Evolutionary conservation across 2,888 invertebrate species (phyloP).

Genomic region (Anarsia innoxiella): DNA sequence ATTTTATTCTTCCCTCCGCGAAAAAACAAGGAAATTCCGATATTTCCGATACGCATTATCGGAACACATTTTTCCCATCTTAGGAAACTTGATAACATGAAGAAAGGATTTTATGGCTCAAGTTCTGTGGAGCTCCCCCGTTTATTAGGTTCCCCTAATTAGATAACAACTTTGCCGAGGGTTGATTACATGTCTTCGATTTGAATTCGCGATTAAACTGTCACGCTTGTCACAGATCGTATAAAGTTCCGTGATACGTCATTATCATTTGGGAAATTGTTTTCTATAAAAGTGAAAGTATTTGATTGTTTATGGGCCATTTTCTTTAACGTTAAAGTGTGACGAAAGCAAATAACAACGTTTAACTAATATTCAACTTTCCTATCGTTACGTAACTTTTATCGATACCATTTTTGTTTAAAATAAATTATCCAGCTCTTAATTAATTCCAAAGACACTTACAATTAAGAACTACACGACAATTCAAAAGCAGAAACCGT

Average conservation of each 20-base stretch:
- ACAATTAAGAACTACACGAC: no score
- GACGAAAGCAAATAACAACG: no score
- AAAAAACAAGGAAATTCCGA: slow-evolving; percentile 35
- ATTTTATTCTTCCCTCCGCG: slow-evolving; percentile 1
- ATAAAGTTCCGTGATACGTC: no score
- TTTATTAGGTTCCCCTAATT: slow-evolving; percentile 44
- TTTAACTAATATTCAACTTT: not conserved
- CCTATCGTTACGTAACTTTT: not conserved
- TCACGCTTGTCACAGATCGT: no score
- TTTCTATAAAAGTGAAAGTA: no score
- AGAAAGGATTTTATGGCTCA: slow-evolving; percentile 49
- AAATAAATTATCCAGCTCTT: no score
- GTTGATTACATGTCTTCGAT: slow-evolving; percentile 12
- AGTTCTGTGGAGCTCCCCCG: slow-evolving; percentile 25
- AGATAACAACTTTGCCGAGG: slow-evolving; percentile 26
- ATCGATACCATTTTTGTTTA: no score
- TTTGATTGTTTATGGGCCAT: no score
- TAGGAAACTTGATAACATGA: slow-evolving; percentile 47
- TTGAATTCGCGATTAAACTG: slow-evolving; percentile 11
- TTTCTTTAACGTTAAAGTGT: no score
- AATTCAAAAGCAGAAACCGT: slow-evolving; percentile 1
- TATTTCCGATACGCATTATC: slow-evolving; percentile 43
- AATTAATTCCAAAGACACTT: no score
- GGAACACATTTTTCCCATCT: slow-evolving; percentile 56
- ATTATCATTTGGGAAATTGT: no score